These are phyloP conservation scores for Fregata magnificens DNA, from an alignment of 2,113 vertebrate genomes.

Conservation along the genomic window DNA sequence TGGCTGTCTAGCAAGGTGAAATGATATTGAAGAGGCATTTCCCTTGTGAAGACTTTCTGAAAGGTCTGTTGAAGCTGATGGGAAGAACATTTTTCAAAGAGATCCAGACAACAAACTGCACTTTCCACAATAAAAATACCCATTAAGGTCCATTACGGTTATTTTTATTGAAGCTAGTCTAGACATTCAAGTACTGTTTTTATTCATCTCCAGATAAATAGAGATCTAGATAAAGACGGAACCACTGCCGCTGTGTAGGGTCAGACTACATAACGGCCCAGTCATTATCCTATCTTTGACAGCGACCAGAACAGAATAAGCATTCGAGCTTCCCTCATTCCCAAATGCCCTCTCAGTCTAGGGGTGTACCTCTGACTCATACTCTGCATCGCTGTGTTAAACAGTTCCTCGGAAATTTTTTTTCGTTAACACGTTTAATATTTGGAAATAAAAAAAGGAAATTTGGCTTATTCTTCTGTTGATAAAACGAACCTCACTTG, in stretches of 20 bases:
- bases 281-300: background rate
- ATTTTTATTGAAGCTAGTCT: constrained; percentile 55
- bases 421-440: background rate
- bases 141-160: constrained; percentile 44
- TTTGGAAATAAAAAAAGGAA: background rate
- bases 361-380: background rate
- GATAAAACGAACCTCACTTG: background rate
- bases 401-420: background rate
- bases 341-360: background rate
- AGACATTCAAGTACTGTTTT: constrained; percentile 39
- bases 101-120: constrained; percentile 28
- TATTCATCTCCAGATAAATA: constrained; percentile 49
- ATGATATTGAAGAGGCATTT: constrained; percentile 19
- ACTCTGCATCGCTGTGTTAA: background rate
- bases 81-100: constrained; percentile 27
- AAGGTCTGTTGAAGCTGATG: background rate
- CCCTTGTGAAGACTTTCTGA: background rate
- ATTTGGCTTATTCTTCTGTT: background rate
- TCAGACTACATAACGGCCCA: background rate
- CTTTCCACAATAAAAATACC: constrained; percentile 43
- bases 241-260: background rate
- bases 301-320: background rate
- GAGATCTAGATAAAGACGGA: constrained; percentile 54
- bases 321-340: background rate
- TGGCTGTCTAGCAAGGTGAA: background rate